Evolutionary conservation across 2,888 invertebrate genomes (phyloP), one percentile per base, ranked within the genome.

Genomic region (Pseudoips prasinana): DNA sequence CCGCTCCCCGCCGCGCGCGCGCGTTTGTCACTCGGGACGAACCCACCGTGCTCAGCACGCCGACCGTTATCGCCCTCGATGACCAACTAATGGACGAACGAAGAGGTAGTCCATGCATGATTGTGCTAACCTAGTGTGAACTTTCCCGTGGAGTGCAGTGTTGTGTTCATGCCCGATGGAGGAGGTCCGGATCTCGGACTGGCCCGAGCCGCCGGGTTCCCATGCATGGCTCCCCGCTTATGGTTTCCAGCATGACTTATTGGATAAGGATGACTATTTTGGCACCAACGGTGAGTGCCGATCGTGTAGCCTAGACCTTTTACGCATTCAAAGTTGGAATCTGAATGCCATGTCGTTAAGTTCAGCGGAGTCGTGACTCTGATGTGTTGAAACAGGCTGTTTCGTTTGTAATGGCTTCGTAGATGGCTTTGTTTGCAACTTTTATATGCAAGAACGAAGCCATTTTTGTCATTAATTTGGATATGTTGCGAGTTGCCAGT

Each of bases 141-240:
- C 70, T 46, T n/a, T 44, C 61, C 70, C 62, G 83, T 81, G 81
- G 79, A 86, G 83, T 85, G 86, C 80, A 81, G 85, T 83, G 86
- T 78, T 75, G 82, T 81, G 81, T 82, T 76, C 55, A 83, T 85
- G 85, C 69, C 63, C 64, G 68, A 88, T 91, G 89, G 92, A 92
- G 76, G 92, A 92, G 74, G 89, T 92, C 69, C 91, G 91, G 63
- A 91, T 92, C 58, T 91, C 91, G 77, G 91, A 91, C 69, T 92
- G 92, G 92, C 92, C 92, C 33, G 92, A 91, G 65, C 91, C 91
- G 56, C 91, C 91, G 62, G 92, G 93, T 60, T 92, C 92, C 68
- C 92, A 93, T 88, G 92, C 94, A 66, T 94, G 94, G 94, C 90
- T 94, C 80, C 94, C 94, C 58, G 94, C 94, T 61, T 94, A 94